Conservation (phyloP, 2,113 vertebrate genomes). For the Colius striatus region DNA sequence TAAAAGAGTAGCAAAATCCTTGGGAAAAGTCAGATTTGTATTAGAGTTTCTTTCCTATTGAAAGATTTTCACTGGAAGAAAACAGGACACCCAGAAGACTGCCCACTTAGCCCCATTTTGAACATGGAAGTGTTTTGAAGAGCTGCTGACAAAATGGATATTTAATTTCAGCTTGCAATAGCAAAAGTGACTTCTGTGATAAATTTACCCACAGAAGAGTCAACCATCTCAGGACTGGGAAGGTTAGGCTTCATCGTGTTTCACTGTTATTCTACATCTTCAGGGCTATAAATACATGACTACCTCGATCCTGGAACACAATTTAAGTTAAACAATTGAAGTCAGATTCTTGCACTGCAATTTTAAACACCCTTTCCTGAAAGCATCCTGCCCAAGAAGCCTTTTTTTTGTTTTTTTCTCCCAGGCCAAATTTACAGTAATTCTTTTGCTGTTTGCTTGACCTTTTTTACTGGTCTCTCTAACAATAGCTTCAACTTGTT, state of each 20-base stretch:
- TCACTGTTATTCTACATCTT: neutral
- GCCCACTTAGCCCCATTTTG: neutral
- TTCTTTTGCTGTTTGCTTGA: slow-evolving; percentile 14
- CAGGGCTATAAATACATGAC: neutral
- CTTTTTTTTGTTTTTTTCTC: neutral
- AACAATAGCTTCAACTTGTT: slow-evolving; percentile 39
- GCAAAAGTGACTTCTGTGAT: neutral
- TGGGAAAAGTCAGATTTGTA: neutral
- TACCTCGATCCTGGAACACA: neutral
- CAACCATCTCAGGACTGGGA: neutral
- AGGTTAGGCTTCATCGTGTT: neutral
- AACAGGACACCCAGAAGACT: neutral
- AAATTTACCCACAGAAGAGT: neutral
- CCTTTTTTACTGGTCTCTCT: slow-evolving; percentile 21
- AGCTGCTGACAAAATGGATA: neutral
- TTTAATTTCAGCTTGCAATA: neutral
- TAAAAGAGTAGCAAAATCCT: neutral
- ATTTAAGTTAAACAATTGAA: neutral
- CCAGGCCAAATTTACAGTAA: neutral
- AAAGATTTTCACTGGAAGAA: neutral
- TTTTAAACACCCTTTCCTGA: slow-evolving; percentile 8
- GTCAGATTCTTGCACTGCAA: neutral
- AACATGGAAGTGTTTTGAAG: neutral
- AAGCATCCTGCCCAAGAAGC: neutral
- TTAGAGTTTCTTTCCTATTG: neutral